Conservation (phyloP, 2,113 vertebrate genomes). For the Chrysemys picta region DNA sequence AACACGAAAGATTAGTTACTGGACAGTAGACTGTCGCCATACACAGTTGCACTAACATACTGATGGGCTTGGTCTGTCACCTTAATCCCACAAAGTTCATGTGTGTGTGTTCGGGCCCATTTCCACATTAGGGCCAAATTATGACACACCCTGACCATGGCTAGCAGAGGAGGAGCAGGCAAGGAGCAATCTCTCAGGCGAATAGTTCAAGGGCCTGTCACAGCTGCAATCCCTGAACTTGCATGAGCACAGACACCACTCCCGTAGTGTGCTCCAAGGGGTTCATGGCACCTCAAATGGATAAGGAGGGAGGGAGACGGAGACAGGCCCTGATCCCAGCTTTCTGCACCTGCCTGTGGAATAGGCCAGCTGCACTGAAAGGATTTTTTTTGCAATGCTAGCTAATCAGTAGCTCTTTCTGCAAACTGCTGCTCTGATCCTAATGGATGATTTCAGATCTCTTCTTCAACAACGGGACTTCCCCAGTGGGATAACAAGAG, state of each 20-base stretch:
- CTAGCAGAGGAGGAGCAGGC: neutral
- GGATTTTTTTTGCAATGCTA: neutral
- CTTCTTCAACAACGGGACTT: neutral
- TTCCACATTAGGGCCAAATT: neutral
- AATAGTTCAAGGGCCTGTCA: neutral
- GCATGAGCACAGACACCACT: neutral
- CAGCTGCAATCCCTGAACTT: neutral
- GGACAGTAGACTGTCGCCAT: neutral
- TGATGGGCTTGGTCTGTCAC: neutral
- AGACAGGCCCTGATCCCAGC: neutral
- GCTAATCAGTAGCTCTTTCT: neutral
- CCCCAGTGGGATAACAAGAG: neutral
- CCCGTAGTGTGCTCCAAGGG: neutral
- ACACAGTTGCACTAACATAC: neutral
- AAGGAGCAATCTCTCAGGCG: neutral
- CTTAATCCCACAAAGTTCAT: neutral
- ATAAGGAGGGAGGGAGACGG: neutral
- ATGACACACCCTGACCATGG: neutral
- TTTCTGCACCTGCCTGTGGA: neutral
- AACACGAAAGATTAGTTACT: neutral
- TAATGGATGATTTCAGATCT: neutral
- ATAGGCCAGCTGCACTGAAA: neutral
- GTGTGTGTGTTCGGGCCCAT: neutral
- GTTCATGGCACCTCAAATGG: neutral
- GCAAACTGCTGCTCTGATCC: neutral